Evolutionary conservation across 2,113 vertebrate genomes (phyloP).

Genomic region (Sturnira hondurensis): DNA sequence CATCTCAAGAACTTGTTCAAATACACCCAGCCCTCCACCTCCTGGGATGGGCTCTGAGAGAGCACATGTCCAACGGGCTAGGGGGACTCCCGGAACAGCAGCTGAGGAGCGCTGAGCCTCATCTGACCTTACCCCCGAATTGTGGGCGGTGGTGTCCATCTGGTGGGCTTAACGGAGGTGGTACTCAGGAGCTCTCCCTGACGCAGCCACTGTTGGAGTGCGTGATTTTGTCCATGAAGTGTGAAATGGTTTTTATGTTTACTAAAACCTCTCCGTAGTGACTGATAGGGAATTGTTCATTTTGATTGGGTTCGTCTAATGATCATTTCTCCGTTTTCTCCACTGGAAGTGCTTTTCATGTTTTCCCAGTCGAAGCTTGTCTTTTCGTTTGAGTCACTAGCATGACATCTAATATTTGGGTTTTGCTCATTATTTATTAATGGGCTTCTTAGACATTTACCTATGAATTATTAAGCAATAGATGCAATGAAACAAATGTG

Average conservation of each 20-base stretch:
- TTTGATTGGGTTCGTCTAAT: neutral
- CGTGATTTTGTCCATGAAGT: neutral
- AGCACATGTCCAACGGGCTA: neutral
- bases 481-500: conserved; percentile 43
- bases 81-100: neutral
- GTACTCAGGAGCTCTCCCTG: neutral
- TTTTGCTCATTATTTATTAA: conserved; percentile 62
- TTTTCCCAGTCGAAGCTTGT: conserved; percentile 20
- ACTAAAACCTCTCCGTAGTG: neutral
- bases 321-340: neutral
- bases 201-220: neutral
- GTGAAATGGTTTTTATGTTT: neutral
- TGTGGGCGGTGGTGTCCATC: neutral
- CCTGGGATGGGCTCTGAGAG: neutral
- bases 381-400: conserved; percentile 41
- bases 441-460: conserved; percentile 51
- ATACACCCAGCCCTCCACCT: neutral
- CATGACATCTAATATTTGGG: conserved; percentile 32
- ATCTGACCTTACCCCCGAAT: neutral
- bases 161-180: neutral
- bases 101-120: neutral
- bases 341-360: neutral
- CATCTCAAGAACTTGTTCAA: neutral
- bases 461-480: conserved; percentile 63
- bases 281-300: neutral